Percentiles rank a stretch among this genome's conserved stretches.
phyloP scores from a whole-genome alignment of 2,888 invertebrate species.

The Rhodophaea formosa region DNA sequence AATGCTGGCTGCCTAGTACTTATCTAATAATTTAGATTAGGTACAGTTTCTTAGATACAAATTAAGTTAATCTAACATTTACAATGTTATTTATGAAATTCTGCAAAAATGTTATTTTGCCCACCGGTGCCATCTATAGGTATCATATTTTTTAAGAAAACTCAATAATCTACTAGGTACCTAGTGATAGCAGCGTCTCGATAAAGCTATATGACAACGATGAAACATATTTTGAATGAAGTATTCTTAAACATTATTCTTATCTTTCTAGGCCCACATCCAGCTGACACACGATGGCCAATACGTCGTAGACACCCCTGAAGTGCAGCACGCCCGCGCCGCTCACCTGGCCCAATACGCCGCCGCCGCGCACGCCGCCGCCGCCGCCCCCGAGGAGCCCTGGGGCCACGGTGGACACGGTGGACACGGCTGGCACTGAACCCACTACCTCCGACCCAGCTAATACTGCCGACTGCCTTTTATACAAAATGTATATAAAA shows the following conservation, averaged over 20 bases:
- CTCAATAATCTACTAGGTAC: too few relatives aligned
- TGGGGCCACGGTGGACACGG: constrained; percentile 54
- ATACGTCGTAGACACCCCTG: constrained; percentile 75
- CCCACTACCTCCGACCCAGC: constrained; percentile 56
- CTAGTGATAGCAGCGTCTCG: too few relatives aligned
- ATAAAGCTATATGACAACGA: too few relatives aligned
- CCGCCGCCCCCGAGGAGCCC: constrained; percentile 69
- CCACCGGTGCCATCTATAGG: too few relatives aligned
- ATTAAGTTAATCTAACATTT: too few relatives aligned
- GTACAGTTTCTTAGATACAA: too few relatives aligned
- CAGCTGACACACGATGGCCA: constrained; percentile 77
- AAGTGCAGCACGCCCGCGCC: constrained; percentile 74
- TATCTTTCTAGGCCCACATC: constrained; percentile 61
- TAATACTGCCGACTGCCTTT: constrained; percentile 62
- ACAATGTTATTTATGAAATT: too few relatives aligned
- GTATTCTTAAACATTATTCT: background rate
- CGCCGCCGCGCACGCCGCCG: constrained; percentile 70
- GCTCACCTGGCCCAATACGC: constrained; percentile 70
- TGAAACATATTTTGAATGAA: background rate
- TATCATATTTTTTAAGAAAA: too few relatives aligned
- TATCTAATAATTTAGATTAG: too few relatives aligned
- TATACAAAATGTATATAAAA: constrained; percentile 70
- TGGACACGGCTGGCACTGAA: constrained; percentile 65
- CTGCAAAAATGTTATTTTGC: too few relatives aligned
- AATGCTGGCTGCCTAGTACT: too few relatives aligned